Percentiles rank a stretch among this genome's conserved stretches.
Evolutionary conservation across 2,888 invertebrate genomes (phyloP).

Genomic region (Sphaeridia pumilis): DNA sequence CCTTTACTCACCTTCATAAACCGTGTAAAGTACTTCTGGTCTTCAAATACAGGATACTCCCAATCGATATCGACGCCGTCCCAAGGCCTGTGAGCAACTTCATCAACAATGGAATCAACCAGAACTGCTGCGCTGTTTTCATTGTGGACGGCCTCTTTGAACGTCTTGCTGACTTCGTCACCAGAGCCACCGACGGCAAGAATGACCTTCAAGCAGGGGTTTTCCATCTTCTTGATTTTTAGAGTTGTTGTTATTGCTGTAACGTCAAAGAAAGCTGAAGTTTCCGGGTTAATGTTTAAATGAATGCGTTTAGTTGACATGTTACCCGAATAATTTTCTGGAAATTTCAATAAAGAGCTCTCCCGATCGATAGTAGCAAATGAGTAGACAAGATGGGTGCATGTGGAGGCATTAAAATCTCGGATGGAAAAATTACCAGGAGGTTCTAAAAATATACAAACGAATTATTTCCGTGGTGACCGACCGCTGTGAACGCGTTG

Average conservation of each 20-base stretch:
- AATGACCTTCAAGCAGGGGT: not conserved
- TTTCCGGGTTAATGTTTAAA: too few species aligned
- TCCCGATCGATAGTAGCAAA: not conserved
- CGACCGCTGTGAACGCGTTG: too few species aligned
- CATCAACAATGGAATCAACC: not conserved
- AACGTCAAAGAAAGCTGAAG: too few species aligned
- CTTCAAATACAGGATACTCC: too few species aligned
- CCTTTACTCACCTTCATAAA: constrained; percentile 38
- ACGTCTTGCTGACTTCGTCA: not conserved
- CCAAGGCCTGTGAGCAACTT: not conserved
- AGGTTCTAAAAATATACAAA: too few species aligned
- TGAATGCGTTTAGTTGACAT: not conserved
- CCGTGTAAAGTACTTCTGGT: too few species aligned
- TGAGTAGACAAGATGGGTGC: not conserved
- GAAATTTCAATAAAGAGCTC: not conserved
- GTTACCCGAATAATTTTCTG: not conserved
- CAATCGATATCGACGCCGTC: constrained; percentile 21
- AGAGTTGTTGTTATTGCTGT: not conserved
- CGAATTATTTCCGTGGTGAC: too few species aligned
- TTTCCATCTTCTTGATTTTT: not conserved
- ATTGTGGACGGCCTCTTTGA: not conserved
- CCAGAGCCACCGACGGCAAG: not conserved
- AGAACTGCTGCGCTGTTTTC: not conserved
- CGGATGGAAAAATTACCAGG: too few species aligned
- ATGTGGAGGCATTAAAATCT: not conserved